These are phyloP conservation scores for Xerus inauris DNA, from an alignment of 2,113 vertebrate genomes.

Conservation along the genomic window DNA sequence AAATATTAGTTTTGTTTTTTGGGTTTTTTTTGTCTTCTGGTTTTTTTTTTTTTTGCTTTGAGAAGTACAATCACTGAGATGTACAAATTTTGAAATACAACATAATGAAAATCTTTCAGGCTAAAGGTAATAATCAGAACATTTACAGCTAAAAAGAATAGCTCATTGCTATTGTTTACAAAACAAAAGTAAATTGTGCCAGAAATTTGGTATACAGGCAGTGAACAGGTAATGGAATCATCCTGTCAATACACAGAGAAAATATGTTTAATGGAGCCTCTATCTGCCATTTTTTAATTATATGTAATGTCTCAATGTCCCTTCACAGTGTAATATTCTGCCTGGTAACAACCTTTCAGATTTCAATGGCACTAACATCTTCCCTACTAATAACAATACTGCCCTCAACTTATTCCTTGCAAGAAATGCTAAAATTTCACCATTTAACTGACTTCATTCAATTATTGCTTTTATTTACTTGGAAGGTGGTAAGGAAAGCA, in stretches of 20 bases:
- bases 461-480: background rate
- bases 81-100: background rate
- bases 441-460: background rate
- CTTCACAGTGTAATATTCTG: background rate
- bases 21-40: no score
- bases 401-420: background rate
- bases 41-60: background rate
- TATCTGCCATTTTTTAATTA: background rate
- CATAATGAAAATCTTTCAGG: background rate
- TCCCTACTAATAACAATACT: background rate
- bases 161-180: background rate
- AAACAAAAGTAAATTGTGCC: background rate
- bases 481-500: background rate
- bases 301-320: background rate
- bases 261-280: background rate
- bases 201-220: background rate
- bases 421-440: slow-evolving; percentile 3
- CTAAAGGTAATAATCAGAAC: background rate
- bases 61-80: background rate
- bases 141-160: background rate
- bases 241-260: background rate
- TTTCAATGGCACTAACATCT: background rate
- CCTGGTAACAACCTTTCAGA: background rate
- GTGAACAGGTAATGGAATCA: background rate
- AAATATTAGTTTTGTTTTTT: background rate